A percentile compares a stretch with the other conserved stretches of the same genome.
phyloP scores from a whole-genome alignment of 2,113 vertebrate species.

The Athene noctua region DNA sequence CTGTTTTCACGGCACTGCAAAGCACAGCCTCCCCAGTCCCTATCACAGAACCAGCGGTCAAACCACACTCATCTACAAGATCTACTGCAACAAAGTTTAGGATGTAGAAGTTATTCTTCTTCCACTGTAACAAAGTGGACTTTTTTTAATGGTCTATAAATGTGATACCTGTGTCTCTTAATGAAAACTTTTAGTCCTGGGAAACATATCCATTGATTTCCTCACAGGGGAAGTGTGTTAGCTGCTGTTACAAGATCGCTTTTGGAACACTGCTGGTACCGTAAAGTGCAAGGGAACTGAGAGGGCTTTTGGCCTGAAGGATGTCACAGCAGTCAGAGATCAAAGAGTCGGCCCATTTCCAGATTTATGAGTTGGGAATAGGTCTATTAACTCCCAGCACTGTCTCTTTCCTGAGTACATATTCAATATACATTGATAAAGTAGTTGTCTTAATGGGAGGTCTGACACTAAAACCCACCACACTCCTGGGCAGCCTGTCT shows the following conservation, averaged over 20 bases:
- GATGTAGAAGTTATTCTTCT: neutral
- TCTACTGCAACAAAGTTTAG: neutral
- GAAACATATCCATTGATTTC: neutral
- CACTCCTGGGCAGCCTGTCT: neutral
- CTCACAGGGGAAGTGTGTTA: rapidly evolving
- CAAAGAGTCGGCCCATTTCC: conserved; percentile 41
- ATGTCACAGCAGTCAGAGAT: conserved; percentile 1
- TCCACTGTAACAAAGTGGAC: neutral
- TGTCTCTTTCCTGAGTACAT: neutral
- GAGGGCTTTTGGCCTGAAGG: neutral
- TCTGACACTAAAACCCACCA: neutral
- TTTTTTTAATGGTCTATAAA: neutral
- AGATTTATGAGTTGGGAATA: conserved; percentile 35
- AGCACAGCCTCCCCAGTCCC: rapidly evolving
- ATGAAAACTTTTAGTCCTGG: neutral
- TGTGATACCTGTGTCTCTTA: neutral
- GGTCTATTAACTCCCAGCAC: conserved; percentile 18
- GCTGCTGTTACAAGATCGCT: neutral
- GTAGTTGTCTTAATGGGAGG: neutral
- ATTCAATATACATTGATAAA: neutral
- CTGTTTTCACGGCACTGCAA: neutral
- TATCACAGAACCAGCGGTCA: rapidly evolving
- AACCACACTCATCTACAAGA: rapidly evolving
- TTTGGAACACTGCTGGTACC: neutral
- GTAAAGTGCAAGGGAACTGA: neutral